Evolutionary conservation across 2,888 invertebrate species (phyloP), one percentile per base, ranked within the genome.

Genomic region (Tillus elongatus): DNA sequence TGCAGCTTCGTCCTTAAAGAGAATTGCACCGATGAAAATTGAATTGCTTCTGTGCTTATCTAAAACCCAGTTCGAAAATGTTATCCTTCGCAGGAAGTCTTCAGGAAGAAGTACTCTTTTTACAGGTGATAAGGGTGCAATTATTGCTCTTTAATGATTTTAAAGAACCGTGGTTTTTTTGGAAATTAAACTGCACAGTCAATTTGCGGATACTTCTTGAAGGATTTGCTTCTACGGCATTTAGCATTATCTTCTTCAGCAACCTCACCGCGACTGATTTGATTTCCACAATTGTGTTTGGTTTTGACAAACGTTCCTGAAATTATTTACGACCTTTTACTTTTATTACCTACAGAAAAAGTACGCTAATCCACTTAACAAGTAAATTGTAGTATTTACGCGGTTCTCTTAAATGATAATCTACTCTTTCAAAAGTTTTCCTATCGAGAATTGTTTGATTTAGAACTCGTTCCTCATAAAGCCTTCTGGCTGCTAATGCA

Each of bases 381-480:
- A n/a, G n/a, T n/a, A n/a, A n/a, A n/a, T n/a, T n/a, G n/a, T n/a
- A n/a, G n/a, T n/a, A n/a, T n/a, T n/a, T n/a, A n/a, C n/a, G n/a
- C n/a, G n/a, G n/a, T n/a, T n/a, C n/a, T 19, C 6, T 19, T 19
- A 19, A n/a, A n/a, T n/a, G 24, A 8, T 19, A n/a, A n/a, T 19
- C 24, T 8, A 19, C 35, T 37, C 37, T 10, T 27, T 37, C 27
- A 36, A 37, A 26, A 14, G 24, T 37, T 37, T 37, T 35, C 26
- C 15, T 24, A 24, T 37, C 15, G 9, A 14, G 37, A 29, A 29
- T 29, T 8, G 4, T 29, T 12, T 35, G 34, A 38, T 38, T 29
- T 15, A 30, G 30, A 35, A 30, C 28, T 29, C 30, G 29, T 38
- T 38, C 39, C 14, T 29, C 28, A 28, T 38, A 38, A n/a, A 38